Base-by-base conservation (phyloP, 2,888 invertebrate species). In the Lacanobia oleracea region DNA sequence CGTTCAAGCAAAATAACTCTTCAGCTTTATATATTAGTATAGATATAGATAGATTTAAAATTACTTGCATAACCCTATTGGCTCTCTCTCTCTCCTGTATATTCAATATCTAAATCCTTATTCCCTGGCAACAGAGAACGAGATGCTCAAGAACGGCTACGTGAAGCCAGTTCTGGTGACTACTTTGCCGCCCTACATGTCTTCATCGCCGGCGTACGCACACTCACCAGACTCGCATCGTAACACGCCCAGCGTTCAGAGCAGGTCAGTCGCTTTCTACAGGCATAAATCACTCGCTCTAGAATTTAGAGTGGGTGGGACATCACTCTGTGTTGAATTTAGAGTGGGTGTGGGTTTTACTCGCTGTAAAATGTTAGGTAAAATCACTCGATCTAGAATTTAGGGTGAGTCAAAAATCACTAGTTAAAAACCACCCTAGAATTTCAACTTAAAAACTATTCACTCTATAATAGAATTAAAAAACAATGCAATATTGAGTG, bases 81-180 rank as follows among this genome's bases (percentile, higher is more conserved):
- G 27, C 3, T 27, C 27, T 33, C 33, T 33, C 33, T 33, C 33
- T 33, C 33, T 33, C 33, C 33, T 33, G 2, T 33, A 33, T 5
- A 33, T 33, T 33, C 33, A 33, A 33, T 33, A 6, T 33, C 33
- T 6, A 6, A 33, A 33, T 33, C 33, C 33, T 33, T 33, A 33
- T 33, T 33, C 33, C 1, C 40, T 14, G 0, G 10, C 0, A 14
- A 14, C 87, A 94, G 94, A 95, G 80, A 95, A 95, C 87, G 95
- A 96, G 59, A 96, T 97, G 83, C 95, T 97, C 1, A 97, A 96
- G 89, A 98, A 98, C 93, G 98, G 98, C 0, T 99, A 99, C 94
- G 98, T 99, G 76, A 98, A 97, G 90, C 98, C 98, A 37, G 96
- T 97, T 66, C 95, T 99, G 85, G 98, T 98, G 84, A 98, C 98